Evolutionary conservation across 2,113 vertebrate genomes (phyloP), one percentile per base, ranked within the genome.

Genomic region (Crotalus tigris): DNA sequence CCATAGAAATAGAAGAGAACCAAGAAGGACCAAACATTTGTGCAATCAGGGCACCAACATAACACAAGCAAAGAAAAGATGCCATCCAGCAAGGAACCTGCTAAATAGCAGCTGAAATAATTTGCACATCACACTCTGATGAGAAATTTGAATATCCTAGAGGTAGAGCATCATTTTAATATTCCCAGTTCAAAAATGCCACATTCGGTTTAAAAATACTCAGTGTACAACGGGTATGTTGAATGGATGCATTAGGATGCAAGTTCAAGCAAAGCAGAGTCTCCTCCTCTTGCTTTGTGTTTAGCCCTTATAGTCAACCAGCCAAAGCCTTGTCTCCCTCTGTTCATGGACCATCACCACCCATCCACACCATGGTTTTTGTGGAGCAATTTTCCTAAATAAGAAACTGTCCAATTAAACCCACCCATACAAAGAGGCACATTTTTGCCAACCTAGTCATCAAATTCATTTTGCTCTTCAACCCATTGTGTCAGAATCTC

Each of bases 401-500:
- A 93, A 91, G 44, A 93, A 96, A 94, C 1, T 94, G 92, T 92
- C 93, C 55, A 85, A 90, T 95, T 94, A 96, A 95, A 94, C 59
- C 87, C 90, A 94, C 89, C 85, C 87, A 81, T 92, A 92, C 90
- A 94, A 95, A 94, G 91, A 92, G 33, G 5, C 91, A 87, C 93
- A 64, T 93, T 95, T 49, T 94, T 92, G 96, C 39, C 90, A 96
- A 96, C 81, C 2, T 15, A 96, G 95, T 95, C 91, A 95, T 93
- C 93, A 97, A 96, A 94, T 96, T 91, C 2, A 19, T 91, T 95
- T 95, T 91, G 81, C 69, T 96, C 90, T 91, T 94, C 90, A 94
- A 69, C 59, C 89, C 94, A 64, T 19, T 95, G 95, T 93, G 93
- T 96, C 96, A 96, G 95, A 96, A 96, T 96, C 90, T 95, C 93